phyloP scores from a whole-genome alignment of 2,797 vertebrate genomes.

The Sarcoramphus papa region DNA sequence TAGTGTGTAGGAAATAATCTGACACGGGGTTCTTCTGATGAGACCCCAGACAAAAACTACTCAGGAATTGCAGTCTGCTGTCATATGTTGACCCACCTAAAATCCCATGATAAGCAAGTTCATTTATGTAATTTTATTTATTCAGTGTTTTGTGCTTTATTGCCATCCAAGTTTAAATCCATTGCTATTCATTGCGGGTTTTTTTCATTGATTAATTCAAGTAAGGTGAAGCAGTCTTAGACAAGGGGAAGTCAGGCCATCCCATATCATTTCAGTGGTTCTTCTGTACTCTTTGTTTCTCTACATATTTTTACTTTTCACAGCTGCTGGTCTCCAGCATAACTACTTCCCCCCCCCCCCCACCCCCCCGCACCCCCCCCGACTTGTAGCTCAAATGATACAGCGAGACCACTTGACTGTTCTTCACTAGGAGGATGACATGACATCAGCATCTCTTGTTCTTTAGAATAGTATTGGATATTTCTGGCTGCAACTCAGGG shows the following conservation, averaged over 20 bases:
- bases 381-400: background rate
- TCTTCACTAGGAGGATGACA: background rate
- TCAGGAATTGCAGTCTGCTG: background rate
- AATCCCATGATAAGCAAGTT: background rate
- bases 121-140: background rate
- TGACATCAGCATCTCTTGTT: background rate
- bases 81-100: background rate
- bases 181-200: background rate
- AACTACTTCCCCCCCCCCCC: too few relatives aligned
- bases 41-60: background rate
- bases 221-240: background rate
- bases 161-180: background rate
- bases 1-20: background rate
- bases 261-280: background rate
- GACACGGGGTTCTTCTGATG: background rate
- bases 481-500: background rate
- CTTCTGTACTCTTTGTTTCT: background rate
- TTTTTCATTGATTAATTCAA: background rate
- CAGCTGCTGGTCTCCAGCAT: background rate
- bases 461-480: background rate
- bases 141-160: background rate
- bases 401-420: background rate
- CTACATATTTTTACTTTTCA: background rate
- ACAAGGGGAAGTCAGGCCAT: background rate
- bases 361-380: too few relatives aligned